Percentiles rank a stretch among this genome's conserved stretches.
Conservation (phyloP, 1,140 invertebrate species). For the Drosophila setifemur region DNA sequence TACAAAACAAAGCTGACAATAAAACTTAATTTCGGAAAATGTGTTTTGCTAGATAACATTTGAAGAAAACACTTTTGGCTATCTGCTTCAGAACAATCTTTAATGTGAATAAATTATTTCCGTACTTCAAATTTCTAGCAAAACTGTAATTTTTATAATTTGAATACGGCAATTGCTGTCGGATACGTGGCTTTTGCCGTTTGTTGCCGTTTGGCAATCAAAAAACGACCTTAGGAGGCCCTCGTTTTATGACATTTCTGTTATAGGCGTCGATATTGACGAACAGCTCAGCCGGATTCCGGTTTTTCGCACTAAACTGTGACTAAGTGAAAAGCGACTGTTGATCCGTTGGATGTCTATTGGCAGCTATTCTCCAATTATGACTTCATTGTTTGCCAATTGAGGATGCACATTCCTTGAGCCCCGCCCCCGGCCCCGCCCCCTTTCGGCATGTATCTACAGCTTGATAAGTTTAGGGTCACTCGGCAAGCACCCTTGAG, state of each 20-base stretch:
- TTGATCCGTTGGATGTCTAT: background rate
- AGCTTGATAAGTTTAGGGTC: slow-evolving; percentile 1
- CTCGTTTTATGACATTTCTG: slow-evolving; percentile 33
- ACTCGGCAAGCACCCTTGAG: slow-evolving; percentile 20
- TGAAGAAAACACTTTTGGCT: too few species aligned
- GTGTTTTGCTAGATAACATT: too few species aligned
- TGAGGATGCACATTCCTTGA: slow-evolving; percentile 57
- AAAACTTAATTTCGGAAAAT: too few species aligned
- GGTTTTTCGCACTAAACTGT: slow-evolving; percentile 46
- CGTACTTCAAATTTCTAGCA: too few species aligned
- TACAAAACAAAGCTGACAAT: too few species aligned
- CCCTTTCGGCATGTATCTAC: background rate
- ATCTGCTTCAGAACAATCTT: too few species aligned
- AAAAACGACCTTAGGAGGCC: slow-evolving; percentile 33
- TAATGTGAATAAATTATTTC: too few species aligned
- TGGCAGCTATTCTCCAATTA: background rate
- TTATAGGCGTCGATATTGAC: slow-evolving; percentile 29
- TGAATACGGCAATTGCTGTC: background rate
- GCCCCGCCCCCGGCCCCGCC: background rate
- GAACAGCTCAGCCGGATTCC: slow-evolving; percentile 28
- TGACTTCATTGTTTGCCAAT: slow-evolving; percentile 38
- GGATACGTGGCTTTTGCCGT: slow-evolving; percentile 9
- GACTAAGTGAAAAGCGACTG: slow-evolving; percentile 42
- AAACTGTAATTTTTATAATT: background rate
- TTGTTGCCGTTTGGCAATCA: slow-evolving; percentile 9